Base-by-base conservation (phyloP, 2,888 invertebrate genomes). In the Bhutanitis thaidina region DNA sequence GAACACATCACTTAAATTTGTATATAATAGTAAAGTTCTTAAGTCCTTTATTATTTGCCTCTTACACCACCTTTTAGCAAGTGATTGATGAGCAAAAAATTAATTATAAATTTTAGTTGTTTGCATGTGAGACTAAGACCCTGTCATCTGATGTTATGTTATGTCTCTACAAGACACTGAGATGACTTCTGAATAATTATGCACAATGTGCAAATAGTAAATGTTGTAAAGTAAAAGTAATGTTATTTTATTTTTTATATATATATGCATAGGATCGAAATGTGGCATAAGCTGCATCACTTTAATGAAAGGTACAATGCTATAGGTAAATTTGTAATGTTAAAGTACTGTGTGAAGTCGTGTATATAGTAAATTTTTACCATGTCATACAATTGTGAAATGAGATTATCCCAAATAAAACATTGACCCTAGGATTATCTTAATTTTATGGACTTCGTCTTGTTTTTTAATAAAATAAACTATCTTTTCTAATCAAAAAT, bases 301-400 rank as follows among this genome's bases (percentile, higher is more conserved):
- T 77, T 74, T 80, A 75, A 71, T 62, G 58, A 77, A 85, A 78
- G 85, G 86, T 88, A 87, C 87, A 89, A 86, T 79, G 66, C 69
- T 77, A 63, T 76, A 80, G 77, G 62, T 77, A 79, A 78, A 83
- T 74, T 80, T 77, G 74, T 80, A 78, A 74, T 78, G 70, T 71
- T 77, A 73, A 67, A 30, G 30, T 30, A 30, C 10, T 74, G 74
- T 20, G 77, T 78, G 75, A 63, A 67, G 79, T 75, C 40, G 74
- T 89, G 88, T 89, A 88, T 77, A 87, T 88, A 87, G 69, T 71
- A 77, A 80, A 81, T 85, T 86, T 86, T 78, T 85, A 87, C 83
- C 77, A 79, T 80, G 77, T 84, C 82, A 77, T 78, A 74, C 67
- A 79, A 74, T 80, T 85, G 84, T 86, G 78, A 84, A 83, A 86